Conservation (phyloP, 2,113 vertebrate genomes). For the Megaceryle torquata region DNA sequence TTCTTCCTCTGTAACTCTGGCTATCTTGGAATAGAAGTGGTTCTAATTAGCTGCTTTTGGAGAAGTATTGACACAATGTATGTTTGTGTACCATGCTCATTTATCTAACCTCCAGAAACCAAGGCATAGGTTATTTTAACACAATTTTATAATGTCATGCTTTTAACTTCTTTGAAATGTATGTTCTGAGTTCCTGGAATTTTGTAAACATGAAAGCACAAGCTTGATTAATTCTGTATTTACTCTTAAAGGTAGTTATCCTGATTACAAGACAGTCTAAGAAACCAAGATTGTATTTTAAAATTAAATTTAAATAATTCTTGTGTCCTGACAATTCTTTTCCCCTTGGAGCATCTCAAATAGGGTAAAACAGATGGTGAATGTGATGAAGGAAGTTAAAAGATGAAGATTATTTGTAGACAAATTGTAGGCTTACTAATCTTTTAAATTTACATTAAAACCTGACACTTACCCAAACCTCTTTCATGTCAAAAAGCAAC, state of each 20-base stretch:
- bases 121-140: not conserved
- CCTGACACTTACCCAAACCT: conserved; percentile 53
- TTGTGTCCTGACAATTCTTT: conserved; percentile 37
- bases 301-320: conserved; percentile 50
- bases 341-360: conserved; percentile 47
- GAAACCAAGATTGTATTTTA: conserved; percentile 21
- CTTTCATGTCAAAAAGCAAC: conserved; percentile 54
- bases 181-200: not conserved
- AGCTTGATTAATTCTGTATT: conserved; percentile 43
- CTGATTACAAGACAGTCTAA: conserved; percentile 1
- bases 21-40: conserved; percentile 8
- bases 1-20: not conserved
- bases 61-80: conserved; percentile 14
- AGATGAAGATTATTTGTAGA: conserved; percentile 52
- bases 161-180: conserved; percentile 1
- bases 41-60: conserved; percentile 15
- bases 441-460: conserved; percentile 69
- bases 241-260: conserved; percentile 18
- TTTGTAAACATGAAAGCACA: conserved; percentile 5
- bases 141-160: not conserved
- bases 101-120: not conserved
- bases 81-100: not conserved
- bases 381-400: conserved; percentile 54
- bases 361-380: conserved; percentile 22
- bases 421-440: conserved; percentile 36